Percentiles rank a stretch among this genome's conserved stretches.
These are phyloP conservation scores for Tachycineta bicolor DNA, from an alignment of 2,113 vertebrate species.

Conservation along the genomic window DNA sequence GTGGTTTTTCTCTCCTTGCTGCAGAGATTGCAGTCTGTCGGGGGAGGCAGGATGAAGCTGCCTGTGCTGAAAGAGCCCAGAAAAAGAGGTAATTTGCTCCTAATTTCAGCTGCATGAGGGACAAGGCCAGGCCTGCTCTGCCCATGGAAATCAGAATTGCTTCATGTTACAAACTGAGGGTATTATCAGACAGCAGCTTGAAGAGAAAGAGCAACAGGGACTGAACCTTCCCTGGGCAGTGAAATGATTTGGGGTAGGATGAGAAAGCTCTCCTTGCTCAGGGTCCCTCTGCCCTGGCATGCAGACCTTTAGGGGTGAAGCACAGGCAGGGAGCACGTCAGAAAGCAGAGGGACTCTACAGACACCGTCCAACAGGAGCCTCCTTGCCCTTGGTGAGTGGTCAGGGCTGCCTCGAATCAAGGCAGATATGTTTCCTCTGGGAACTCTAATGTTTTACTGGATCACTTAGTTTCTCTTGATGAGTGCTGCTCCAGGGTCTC, in stretches of 20 bases:
- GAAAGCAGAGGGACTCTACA: neutral
- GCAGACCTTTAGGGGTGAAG: neutral
- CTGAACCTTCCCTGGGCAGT: neutral
- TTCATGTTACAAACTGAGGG: neutral
- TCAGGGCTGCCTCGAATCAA: constrained; percentile 19
- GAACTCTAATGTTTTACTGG: constrained; percentile 54
- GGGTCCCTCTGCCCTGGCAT: neutral
- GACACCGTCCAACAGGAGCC: neutral
- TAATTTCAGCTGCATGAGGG: neutral
- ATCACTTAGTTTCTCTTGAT: constrained; percentile 24
- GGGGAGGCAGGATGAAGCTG: neutral
- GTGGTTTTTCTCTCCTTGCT: neutral
- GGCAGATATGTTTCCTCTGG: constrained; percentile 5
- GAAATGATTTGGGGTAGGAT: neutral
- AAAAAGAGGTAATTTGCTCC: neutral
- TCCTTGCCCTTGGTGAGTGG: neutral
- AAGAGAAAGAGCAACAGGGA: neutral
- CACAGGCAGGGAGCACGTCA: neutral
- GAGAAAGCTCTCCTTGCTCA: neutral
- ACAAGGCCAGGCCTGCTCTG: neutral
- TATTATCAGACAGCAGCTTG: neutral
- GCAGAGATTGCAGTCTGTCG: neutral
- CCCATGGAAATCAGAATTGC: neutral
- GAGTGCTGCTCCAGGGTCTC: constrained; percentile 7
- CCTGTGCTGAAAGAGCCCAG: neutral